phyloP scores from a whole-genome alignment of 2,888 invertebrate species.

The Yponomeuta evonymella region DNA sequence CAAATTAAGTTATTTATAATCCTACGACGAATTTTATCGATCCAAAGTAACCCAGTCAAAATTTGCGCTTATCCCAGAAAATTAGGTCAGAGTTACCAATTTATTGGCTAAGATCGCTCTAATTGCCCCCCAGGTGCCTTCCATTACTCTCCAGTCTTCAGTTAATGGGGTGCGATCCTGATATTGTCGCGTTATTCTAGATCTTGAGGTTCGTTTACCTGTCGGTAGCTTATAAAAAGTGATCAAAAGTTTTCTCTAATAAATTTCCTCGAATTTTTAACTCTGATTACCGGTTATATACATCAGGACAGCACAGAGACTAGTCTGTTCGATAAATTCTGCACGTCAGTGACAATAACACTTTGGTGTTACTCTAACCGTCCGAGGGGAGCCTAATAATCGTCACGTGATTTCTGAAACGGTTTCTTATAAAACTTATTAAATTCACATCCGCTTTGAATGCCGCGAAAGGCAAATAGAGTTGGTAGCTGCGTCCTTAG shows the following conservation, averaged over 20 bases:
- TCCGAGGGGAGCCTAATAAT: too few species aligned
- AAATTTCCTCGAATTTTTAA: too few species aligned
- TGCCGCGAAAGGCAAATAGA: not conserved
- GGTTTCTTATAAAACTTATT: not conserved
- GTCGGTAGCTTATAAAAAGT: too few species aligned
- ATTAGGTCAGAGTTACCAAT: conserved; percentile 6
- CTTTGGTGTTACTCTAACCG: too few species aligned
- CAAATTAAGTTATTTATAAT: conserved; percentile 28
- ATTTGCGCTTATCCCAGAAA: conserved; percentile 16
- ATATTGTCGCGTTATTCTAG: conserved; percentile 1
- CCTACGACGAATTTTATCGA: not conserved
- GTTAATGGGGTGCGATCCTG: conserved; percentile 15
- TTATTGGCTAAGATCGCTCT: conserved; percentile 6
- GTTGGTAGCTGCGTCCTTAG: not conserved
- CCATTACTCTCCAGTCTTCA: not conserved
- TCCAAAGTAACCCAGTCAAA: not conserved
- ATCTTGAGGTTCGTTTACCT: conserved; percentile 18
- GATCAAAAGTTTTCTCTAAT: too few species aligned
- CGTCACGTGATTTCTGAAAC: too few species aligned
- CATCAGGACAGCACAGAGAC: too few species aligned
- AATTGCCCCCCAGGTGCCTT: conserved; percentile 5
- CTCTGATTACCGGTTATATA: too few species aligned
- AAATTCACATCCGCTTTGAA: not conserved
- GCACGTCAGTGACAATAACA: too few species aligned
- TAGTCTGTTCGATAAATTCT: too few species aligned